These are phyloP conservation scores for Taenaris catops DNA, from an alignment of 2,888 invertebrate species.

Conservation along the genomic window DNA sequence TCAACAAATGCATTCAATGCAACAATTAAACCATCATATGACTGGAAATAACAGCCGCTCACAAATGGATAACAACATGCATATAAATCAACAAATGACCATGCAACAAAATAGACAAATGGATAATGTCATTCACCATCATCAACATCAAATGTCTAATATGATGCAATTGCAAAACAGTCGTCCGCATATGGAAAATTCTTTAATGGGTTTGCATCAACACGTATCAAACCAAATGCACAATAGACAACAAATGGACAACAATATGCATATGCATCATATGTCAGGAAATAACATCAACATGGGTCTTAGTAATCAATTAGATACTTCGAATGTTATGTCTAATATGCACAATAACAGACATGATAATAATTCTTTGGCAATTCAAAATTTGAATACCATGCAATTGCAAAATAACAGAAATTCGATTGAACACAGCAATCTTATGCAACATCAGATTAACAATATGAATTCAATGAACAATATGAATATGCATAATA, in stretches of 20 bases:
- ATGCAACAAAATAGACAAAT: slow-evolving; percentile 65
- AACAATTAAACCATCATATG: slow-evolving; percentile 66
- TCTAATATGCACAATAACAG: slow-evolving; percentile 57
- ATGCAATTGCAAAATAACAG: slow-evolving; percentile 67
- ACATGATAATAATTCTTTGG: slow-evolving; percentile 59
- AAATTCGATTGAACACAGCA: slow-evolving; percentile 59
- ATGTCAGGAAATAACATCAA: slow-evolving; percentile 52
- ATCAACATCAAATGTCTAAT: slow-evolving; percentile 68
- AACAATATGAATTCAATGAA: slow-evolving; percentile 54
- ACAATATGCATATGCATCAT: slow-evolving; percentile 67
- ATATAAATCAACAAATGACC: slow-evolving; percentile 61
- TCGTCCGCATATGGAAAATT: slow-evolving; percentile 57
- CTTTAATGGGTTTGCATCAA: slow-evolving; percentile 64
- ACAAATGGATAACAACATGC: slow-evolving; percentile 62
- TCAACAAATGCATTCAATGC: slow-evolving; percentile 62
- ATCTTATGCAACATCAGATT: slow-evolving; percentile 69
- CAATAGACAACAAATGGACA: slow-evolving; percentile 62
- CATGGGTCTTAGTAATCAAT: slow-evolving; percentile 55
- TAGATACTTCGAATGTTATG: slow-evolving; percentile 54
- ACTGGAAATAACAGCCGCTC: slow-evolving; percentile 42
- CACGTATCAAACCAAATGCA: slow-evolving; percentile 68
- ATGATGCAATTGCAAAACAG: slow-evolving; percentile 70
- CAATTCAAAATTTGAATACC: slow-evolving; percentile 59
- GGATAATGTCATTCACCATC: slow-evolving; percentile 59
- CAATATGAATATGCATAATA: slow-evolving; percentile 64